Base-by-base conservation (phyloP, 2,888 invertebrate species). In the Luperina nickerlii region DNA sequence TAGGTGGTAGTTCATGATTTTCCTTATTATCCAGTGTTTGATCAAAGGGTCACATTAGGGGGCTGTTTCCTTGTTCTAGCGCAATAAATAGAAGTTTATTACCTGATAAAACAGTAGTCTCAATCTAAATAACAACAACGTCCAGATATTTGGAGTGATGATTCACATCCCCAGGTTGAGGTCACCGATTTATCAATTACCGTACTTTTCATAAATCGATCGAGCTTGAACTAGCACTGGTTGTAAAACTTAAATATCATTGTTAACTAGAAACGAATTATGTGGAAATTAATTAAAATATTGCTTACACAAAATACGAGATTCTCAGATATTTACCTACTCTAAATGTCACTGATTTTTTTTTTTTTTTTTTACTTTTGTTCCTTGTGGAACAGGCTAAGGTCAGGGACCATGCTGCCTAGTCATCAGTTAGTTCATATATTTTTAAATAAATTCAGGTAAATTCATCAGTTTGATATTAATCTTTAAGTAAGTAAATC, bases 61-160 rank as follows among this genome's bases (percentile, higher is more conserved):
- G 18, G 24, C 54, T 6, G 54, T 70, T 70, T 38, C 18, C 65
- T 32, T 66, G 4, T 57, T 54, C 18, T 66, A 24, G 13, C 3
- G 9, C 51, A 38, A 45, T 24, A 11, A 42, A 63, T 27, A 54
- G 11, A 65, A 0, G 2, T 32, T 38, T 48, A 24, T 80, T 77
- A 84, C 84, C 74, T 80, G 68, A 69, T 75, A 68, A n/a, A 79
- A 66, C 18, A 42, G 15, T 32, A 5, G 6, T 48, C 38, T 63
- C 15, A 45, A 68, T 54, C 57, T 81, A 78, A 74, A 78, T 66
- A 71, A 81, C 60, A 76, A 62, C 68, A 79, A 60, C 42, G 67
- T 51, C 48, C 42, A 78, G 77, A 78, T 91, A 91, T 91, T 90
- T 88, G 76, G 68, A 88, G 84, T 86, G 92, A 92, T 92, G 92